These are phyloP conservation scores for Setophaga kirtlandii DNA, from an alignment of 2,113 vertebrate genomes.

Conservation along the genomic window DNA sequence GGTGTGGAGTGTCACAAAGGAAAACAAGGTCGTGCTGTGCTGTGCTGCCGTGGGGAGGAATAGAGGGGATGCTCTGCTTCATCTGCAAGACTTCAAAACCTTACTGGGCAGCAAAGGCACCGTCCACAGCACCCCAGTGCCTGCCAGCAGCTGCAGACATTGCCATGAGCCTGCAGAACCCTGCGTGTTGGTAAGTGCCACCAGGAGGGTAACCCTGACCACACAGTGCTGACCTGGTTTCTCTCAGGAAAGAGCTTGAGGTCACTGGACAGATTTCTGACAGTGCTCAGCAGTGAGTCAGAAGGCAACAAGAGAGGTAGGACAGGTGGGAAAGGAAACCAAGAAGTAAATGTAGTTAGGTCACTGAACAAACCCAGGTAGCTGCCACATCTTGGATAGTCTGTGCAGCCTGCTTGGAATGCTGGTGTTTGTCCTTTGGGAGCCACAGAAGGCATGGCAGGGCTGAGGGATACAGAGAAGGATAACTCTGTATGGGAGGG, in stretches of 20 bases:
- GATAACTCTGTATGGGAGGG: background rate
- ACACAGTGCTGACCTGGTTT: background rate
- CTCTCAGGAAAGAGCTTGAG: background rate
- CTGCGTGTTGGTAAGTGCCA: background rate
- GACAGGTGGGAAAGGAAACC: background rate
- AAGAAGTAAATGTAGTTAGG: background rate
- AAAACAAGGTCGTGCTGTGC: too few species aligned
- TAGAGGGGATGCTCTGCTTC: background rate
- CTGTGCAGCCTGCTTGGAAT: background rate
- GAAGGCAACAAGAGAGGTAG: background rate
- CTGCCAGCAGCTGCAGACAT: background rate
- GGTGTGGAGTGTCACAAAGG: fast-evolving
- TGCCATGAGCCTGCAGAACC: fast-evolving
- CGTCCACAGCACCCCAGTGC: background rate
- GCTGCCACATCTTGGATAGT: background rate
- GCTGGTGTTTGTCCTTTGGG: background rate
- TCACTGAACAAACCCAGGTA: background rate
- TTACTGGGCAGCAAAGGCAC: background rate
- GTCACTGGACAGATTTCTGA: background rate
- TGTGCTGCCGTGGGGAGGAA: background rate
- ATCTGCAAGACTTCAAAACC: background rate
- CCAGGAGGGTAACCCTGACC: background rate
- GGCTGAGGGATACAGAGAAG: background rate
- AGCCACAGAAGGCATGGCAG: background rate
- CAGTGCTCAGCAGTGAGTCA: background rate